Conservation (phyloP, 2,888 invertebrate genomes). For the Iphiclides podalirius region DNA sequence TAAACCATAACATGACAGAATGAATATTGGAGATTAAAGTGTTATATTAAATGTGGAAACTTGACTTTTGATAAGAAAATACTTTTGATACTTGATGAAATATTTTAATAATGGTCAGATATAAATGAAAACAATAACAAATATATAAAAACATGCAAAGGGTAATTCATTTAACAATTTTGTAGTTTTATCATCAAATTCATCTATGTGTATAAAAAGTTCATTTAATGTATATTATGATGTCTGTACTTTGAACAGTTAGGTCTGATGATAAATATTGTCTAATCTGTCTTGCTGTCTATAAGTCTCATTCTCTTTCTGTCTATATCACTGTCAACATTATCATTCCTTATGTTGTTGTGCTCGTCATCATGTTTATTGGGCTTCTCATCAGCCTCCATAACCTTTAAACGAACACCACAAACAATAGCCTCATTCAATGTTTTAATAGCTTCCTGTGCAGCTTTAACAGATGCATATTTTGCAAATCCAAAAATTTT, state of each 20-base stretch:
- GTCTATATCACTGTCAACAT: conserved; percentile 44
- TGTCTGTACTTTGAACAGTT: conserved; percentile 13
- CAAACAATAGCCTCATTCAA: conserved; percentile 92
- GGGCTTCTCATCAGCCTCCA: conserved; percentile 91
- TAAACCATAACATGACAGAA: too few species aligned
- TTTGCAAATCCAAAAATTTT: conserved; percentile 97
- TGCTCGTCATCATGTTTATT: conserved; percentile 38
- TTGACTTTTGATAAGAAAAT: too few species aligned
- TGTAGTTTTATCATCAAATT: too few species aligned
- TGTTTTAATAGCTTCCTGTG: conserved; percentile 84
- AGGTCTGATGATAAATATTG: neutral
- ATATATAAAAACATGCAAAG: too few species aligned
- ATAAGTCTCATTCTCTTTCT: conserved; percentile 51
- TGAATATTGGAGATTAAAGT: too few species aligned
- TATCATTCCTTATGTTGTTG: conserved; percentile 35
- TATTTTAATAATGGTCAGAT: too few species aligned
- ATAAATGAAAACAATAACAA: too few species aligned
- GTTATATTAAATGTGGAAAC: too few species aligned
- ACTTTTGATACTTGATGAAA: too few species aligned
- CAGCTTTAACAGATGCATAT: conserved; percentile 88
- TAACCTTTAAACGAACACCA: conserved; percentile 90
- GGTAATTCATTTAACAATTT: too few species aligned
- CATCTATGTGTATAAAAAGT: too few species aligned
- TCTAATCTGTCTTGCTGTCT: conserved; percentile 30
- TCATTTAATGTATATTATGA: conserved; percentile 13